Conservation (phyloP, 2,797 vertebrate genomes). For the Pristis pectinata region DNA sequence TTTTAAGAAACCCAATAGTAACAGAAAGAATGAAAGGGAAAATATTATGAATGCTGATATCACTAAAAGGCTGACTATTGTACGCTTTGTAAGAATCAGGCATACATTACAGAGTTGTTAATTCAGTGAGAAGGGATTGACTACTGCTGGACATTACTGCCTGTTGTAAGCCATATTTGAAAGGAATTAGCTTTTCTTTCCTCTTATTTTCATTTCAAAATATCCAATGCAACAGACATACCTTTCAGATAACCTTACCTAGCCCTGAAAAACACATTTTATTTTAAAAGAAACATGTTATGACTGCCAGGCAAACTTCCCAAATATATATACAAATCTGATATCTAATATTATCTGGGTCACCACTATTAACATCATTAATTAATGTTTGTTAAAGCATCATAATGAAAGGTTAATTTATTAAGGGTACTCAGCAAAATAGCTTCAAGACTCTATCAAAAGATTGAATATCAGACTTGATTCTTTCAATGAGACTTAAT, state of each 20-base stretch:
- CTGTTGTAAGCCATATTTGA: not conserved
- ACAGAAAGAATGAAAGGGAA: not conserved
- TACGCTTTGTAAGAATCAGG: not conserved
- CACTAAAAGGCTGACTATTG: not conserved
- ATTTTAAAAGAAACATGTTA: not conserved
- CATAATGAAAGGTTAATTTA: not conserved
- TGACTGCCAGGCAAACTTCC: not conserved
- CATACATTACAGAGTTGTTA: not conserved
- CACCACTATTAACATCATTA: not conserved
- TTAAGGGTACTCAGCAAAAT: not conserved
- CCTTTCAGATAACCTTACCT: not conserved
- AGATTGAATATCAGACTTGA: not conserved
- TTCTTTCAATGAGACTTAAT: not conserved
- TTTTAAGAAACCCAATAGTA: not conserved
- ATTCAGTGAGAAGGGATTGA: not conserved
- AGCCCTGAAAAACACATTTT: not conserved
- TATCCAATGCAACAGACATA: not conserved
- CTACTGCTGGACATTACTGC: not conserved
- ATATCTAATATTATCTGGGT: not conserved
- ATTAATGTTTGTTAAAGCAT: not conserved
- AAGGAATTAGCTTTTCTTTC: not conserved
- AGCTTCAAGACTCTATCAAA: not conserved
- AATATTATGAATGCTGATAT: not conserved
- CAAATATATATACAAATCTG: not conserved
- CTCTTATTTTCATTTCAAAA: not conserved